These are phyloP conservation scores for Kryphioiulus occultus DNA, from an alignment of 2,888 invertebrate species.

Conservation along the genomic window DNA sequence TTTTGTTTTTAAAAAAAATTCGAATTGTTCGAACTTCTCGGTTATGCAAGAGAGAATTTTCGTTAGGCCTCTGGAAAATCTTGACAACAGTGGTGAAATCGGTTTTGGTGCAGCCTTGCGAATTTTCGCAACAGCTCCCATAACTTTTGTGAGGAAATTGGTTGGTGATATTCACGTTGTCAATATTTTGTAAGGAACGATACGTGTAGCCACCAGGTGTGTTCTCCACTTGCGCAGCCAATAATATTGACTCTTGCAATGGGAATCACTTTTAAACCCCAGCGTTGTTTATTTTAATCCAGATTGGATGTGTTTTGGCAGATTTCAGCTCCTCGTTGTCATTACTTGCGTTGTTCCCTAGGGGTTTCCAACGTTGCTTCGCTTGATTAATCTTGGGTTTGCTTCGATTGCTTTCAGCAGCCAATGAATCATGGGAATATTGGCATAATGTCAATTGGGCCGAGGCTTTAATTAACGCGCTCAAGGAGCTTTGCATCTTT, in stretches of 20 bases:
- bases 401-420: slow-evolving; percentile 17
- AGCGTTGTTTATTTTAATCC: slow-evolving; percentile 21
- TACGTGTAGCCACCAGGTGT: background rate
- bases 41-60: too few relatives aligned
- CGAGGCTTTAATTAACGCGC: slow-evolving; percentile 24
- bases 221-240: background rate
- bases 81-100: too few relatives aligned
- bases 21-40: too few relatives aligned
- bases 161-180: too few relatives aligned
- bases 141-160: too few relatives aligned
- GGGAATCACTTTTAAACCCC: slow-evolving; percentile 29
- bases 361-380: slow-evolving; percentile 2
- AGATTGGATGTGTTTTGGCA: slow-evolving; percentile 40
- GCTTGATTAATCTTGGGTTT: slow-evolving; percentile 4
- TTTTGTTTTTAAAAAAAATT: too few relatives aligned
- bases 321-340: background rate
- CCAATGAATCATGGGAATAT: slow-evolving; percentile 34
- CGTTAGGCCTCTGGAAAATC: too few relatives aligned
- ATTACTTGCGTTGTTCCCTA: background rate
- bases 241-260: slow-evolving; percentile 33
- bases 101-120: too few relatives aligned
- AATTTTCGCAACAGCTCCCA: too few relatives aligned
- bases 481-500: background rate
- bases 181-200: background rate
- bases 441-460: slow-evolving; percentile 31